Evolutionary conservation across 2,888 invertebrate species (phyloP).

Genomic region (Limenitis camilla): DNA sequence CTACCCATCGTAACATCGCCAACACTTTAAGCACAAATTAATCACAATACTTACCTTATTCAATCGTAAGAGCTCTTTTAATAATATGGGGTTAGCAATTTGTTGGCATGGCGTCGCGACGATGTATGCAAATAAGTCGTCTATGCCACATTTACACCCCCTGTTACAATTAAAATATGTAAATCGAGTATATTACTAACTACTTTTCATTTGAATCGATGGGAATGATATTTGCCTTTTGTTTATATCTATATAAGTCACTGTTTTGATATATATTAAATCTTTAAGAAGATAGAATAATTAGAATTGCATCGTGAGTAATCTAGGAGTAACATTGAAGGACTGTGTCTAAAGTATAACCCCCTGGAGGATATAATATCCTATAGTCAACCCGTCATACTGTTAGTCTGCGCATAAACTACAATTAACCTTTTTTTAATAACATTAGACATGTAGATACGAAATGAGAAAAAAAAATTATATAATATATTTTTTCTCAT

Average conservation of each 20-base stretch:
- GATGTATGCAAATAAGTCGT: constrained; percentile 62
- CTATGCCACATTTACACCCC: constrained; percentile 59
- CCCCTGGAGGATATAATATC: no score
- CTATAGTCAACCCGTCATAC: no score
- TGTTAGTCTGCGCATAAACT: no score
- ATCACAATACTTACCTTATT: constrained; percentile 10
- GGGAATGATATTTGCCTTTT: constrained; percentile 28
- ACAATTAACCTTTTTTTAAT: no score
- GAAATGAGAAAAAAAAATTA: no score
- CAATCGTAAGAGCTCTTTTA: constrained; percentile 8
- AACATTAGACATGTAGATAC: no score
- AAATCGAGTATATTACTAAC: constrained; percentile 67
- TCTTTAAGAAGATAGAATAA: no score
- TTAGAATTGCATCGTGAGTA: no score
- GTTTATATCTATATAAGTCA: constrained; percentile 29
- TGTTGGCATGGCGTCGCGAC: constrained; percentile 14
- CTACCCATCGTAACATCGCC: neutral
- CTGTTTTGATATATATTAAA: no score
- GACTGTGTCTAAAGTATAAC: no score
- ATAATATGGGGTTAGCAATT: constrained; percentile 12
- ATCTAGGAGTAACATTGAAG: no score
- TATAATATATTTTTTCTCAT: no score
- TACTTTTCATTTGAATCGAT: constrained; percentile 66
- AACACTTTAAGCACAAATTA: constrained; percentile 1
- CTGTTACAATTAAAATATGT: constrained; percentile 73